These are phyloP conservation scores for Phytoseiulus persimilis DNA, from an alignment of 2,888 invertebrate species.

Conservation along the genomic window DNA sequence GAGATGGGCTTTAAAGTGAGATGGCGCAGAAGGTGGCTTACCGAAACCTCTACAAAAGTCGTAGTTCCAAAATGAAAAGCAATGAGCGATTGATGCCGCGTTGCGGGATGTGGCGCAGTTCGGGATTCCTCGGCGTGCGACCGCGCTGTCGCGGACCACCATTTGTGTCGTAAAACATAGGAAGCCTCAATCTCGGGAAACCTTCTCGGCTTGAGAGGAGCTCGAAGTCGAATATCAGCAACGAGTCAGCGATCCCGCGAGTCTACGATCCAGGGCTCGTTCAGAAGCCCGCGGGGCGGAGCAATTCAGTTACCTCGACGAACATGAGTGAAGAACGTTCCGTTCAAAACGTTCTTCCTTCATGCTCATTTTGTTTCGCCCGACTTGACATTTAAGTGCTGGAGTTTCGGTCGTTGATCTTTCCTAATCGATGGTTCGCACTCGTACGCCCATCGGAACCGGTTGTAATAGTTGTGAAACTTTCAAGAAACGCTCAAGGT, in stretches of 20 bases:
- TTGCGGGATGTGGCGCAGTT: background rate
- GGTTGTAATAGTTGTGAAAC: background rate
- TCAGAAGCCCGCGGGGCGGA: no score
- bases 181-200: no score
- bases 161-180: no score
- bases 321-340: no score
- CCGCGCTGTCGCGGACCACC: no score
- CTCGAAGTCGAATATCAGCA: no score
- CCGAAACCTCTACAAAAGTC: background rate
- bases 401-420: background rate
- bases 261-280: no score
- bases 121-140: background rate
- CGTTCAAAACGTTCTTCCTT: background rate
- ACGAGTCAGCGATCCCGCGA: no score
- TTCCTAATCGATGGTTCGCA: background rate
- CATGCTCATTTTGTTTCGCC: background rate
- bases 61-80: background rate
- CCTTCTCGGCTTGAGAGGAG: no score
- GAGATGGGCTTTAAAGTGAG: background rate
- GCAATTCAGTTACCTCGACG: no score
- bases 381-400: background rate
- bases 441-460: background rate
- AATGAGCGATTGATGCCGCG: background rate
- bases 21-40: background rate
- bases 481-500: background rate